These are phyloP conservation scores for Muntiacus muntjak DNA, from an alignment of 2,113 vertebrate genomes.

Conservation along the genomic window DNA sequence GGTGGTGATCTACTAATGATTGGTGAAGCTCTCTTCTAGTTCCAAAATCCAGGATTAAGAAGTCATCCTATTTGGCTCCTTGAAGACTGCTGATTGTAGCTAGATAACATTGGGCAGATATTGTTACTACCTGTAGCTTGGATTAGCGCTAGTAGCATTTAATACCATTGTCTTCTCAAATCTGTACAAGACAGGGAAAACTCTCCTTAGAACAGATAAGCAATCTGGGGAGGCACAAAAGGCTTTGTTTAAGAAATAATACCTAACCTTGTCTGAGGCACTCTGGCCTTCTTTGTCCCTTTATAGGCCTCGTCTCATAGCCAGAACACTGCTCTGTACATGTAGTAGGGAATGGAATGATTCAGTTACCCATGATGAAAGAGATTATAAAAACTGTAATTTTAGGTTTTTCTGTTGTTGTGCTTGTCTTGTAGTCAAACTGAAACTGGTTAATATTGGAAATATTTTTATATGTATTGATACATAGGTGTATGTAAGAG, in stretches of 20 bases:
- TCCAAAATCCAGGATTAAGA: slow-evolving; percentile 9
- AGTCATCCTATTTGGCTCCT: not conserved
- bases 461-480: not conserved
- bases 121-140: not conserved
- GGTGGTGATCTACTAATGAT: not conserved
- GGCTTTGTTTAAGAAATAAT: slow-evolving; percentile 8
- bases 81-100: not conserved
- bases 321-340: not conserved
- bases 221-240: not conserved
- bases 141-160: not conserved
- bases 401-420: not conserved
- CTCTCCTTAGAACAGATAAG: not conserved
- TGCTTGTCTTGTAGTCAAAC: not conserved
- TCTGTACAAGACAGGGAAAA: not conserved
- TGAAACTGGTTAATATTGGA: slow-evolving; percentile 27
- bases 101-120: not conserved
- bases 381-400: not conserved
- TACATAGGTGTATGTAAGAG: not conserved
- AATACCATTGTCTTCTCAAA: not conserved
- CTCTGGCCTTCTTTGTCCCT: not conserved
- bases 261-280: not conserved
- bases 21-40: not conserved
- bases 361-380: not conserved
- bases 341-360: not conserved
- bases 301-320: not conserved